Base-by-base conservation (phyloP, 35 echinoderm and acorn worm species). In the Stichopus chloronotus region DNA sequence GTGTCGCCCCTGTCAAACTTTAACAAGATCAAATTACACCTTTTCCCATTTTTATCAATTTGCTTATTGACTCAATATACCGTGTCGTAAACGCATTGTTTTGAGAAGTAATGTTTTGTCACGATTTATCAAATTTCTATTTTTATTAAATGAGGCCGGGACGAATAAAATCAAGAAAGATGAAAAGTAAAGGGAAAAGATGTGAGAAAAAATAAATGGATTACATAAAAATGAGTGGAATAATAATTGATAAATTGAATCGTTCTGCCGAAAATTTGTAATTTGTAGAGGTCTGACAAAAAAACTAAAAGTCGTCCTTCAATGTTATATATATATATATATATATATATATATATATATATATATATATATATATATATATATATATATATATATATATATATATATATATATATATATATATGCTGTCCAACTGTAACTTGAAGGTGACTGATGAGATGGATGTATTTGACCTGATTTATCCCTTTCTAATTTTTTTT, bases 1-100 rank as follows among this genome's bases (percentile, higher is more conserved):
- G 57, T 85, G 82, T 58, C 56, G 22, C 10, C 58, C 82, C 82
- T 58, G 52, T 85, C 82, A 85, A 85, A 85, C 17, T 85, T 85
- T 85, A 85, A 85, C 82, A 58, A 53, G 82, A 85, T 85, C 82
- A 58, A 85, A 25, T 85, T 85, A 85, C 82, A 85, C 55, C 52
- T 58, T 58, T 58, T 58, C 58, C 24, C 69, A 74, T 74, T 74
- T 74, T 74, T 74, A 74, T 74, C 69, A 74, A 74, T 74, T 74
- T n/a, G 19, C 13, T 74, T 74, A 74, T 74, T 74, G 69, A 74
- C 69, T 74, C 69, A 74, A n/a, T 74, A 43, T 43, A 74, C 69
- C 69, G 69, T 74, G 69, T 74, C 69, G 13, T 19, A 74, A 74
- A n/a, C 69, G 69, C 22, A 14, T 74, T 74, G 69, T 74, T 74